Base-by-base conservation (phyloP, 2,797 vertebrate species). In the Micromesistius poutassou region DNA sequence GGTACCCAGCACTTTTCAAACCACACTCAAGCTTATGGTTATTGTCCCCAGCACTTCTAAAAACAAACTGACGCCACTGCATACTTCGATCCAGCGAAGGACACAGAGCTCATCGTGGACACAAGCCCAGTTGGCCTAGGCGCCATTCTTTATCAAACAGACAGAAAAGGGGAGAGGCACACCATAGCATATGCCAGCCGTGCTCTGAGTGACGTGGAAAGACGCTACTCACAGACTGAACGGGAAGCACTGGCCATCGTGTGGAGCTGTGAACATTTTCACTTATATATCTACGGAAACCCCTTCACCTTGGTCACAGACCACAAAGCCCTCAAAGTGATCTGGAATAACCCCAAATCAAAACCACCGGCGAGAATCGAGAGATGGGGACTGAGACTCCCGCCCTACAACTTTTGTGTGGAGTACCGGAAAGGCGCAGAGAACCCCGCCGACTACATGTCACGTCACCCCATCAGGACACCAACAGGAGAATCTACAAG, bases 181-280 rank as follows among this genome's bases (percentile, higher is more conserved):
- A 78, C 28, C 5, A 80, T 82, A 42, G 80, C 78, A 74, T 83
- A 86, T 40, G 73, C 74, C 0, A 87, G 84, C 8, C 0, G 22
- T 0, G 16, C 78, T 10, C 81, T 85, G 13, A 86, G 75, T 1
- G 38, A 89, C 1, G 62, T 86, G 0, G 82, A 87, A 2, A 79
- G 6, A 4, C 2, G 77, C 0, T 85, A 84, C 38, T 90, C 83
- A 3, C 76, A 88, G 3, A 87, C 80, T 0, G 81, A 89, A 66
- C 1, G 19, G 0, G 78, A 91, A 80, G 83, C 50, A 0, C 66
- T 87, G 0, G 81, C 81, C 0, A 86, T 87, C 1, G 80, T 88
- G 5, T 89, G 83, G 87, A 77, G 77, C 10, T 81, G 82, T 72
- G 74, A 88, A 5, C 80, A 86, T 1, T 89, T 86, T 9, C 77